phyloP scores from a whole-genome alignment of 2,888 invertebrate species.

The Syrista parreyssii region DNA sequence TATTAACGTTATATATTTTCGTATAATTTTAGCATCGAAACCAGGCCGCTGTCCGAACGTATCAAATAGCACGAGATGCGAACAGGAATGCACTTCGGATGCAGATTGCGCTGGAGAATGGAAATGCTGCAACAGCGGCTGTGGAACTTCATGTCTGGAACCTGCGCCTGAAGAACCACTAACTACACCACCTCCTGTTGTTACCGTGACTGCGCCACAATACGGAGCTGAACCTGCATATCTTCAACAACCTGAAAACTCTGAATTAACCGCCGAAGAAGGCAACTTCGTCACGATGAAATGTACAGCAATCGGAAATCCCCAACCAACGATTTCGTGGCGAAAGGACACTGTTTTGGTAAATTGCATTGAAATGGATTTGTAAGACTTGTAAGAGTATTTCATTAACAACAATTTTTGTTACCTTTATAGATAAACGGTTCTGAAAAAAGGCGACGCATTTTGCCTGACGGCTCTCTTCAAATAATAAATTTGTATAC shows the following conservation, averaged over 20 bases:
- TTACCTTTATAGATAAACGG: slow-evolving; percentile 74
- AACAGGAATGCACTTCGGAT: slow-evolving; percentile 80
- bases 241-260: slow-evolving; percentile 66
- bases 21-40: slow-evolving; percentile 71
- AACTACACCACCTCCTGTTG: slow-evolving; percentile 51
- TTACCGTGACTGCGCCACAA: slow-evolving; percentile 34
- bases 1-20: slow-evolving; percentile 14
- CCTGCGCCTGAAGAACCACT: slow-evolving; percentile 67
- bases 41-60: slow-evolving; percentile 75
- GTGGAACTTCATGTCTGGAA: slow-evolving; percentile 78
- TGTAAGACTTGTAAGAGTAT: not conserved
- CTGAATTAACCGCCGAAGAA: slow-evolving; percentile 75
- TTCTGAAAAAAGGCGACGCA: slow-evolving; percentile 77
- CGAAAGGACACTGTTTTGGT: slow-evolving; percentile 78
- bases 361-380: slow-evolving; percentile 46
- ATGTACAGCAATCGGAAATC: slow-evolving; percentile 82
- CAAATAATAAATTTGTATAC: slow-evolving; percentile 85
- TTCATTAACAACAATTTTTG: not conserved
- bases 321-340: slow-evolving; percentile 84
- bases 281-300: slow-evolving; percentile 80
- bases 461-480: slow-evolving; percentile 79
- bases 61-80: slow-evolving; percentile 70
- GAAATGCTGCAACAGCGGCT: slow-evolving; percentile 87
- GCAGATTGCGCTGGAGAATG: slow-evolving; percentile 82
- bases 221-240: slow-evolving; percentile 49